Evolutionary conservation across 2,888 invertebrate genomes (phyloP).

Genomic region (Habrosyne pyritoides): DNA sequence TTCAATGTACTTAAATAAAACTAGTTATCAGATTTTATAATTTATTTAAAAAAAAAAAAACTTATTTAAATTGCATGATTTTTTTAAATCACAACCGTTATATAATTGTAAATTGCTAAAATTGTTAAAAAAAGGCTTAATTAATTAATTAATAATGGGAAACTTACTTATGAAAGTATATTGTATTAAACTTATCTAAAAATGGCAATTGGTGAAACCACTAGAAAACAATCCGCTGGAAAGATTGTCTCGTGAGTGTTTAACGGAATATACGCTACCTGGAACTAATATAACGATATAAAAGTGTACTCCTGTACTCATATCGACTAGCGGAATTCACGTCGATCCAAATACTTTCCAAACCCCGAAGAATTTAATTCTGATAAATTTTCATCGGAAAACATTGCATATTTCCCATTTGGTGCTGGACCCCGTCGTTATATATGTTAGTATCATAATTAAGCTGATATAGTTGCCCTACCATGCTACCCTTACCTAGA

Average conservation of each 20-base stretch:
- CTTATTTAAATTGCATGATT: no score
- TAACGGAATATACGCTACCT: conserved; percentile 24
- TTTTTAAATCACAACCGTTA: no score
- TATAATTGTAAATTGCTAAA: no score
- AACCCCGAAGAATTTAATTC: conserved; percentile 24
- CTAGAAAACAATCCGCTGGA: conserved; percentile 35
- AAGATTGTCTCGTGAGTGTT: conserved; percentile 18
- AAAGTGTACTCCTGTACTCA: conserved; percentile 31
- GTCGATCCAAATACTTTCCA: conserved; percentile 20
- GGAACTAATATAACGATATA: conserved; percentile 29
- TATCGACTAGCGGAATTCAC: conserved; percentile 20
- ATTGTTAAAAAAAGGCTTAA: no score
- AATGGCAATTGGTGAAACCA: conserved; percentile 43
- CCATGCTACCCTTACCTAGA: no score
- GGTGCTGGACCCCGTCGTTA: conserved; percentile 49
- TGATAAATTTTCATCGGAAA: conserved; percentile 24
- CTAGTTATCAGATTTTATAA: no score
- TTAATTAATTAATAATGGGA: conserved; percentile 23
- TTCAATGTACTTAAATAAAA: no score
- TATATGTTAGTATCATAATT: conserved; percentile 37
- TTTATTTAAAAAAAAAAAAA: no score
- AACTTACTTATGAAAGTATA: conserved; percentile 38
- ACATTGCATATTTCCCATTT: conserved; percentile 23
- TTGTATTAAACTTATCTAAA: conserved; percentile 50
- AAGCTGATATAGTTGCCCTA: no score